Conservation (phyloP, 2,888 invertebrate species). For the Plemyria rubiginata region DNA sequence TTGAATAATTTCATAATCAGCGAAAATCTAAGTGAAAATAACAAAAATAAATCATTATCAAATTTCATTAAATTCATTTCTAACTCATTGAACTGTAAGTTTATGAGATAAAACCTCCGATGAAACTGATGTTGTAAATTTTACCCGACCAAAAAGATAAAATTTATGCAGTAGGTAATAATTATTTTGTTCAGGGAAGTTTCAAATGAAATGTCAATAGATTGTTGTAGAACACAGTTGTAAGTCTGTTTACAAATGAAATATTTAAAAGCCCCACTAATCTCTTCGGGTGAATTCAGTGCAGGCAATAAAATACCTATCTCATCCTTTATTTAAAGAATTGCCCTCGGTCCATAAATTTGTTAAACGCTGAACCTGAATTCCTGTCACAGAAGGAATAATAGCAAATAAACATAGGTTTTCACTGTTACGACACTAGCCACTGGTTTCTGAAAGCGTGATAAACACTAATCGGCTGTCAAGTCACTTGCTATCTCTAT, state of each 20-base stretch:
- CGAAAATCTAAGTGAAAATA: constrained; percentile 1
- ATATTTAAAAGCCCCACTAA: constrained; percentile 37
- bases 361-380: constrained; percentile 57
- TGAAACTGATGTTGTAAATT: constrained; percentile 10
- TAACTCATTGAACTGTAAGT: constrained; percentile 11
- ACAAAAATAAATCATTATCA: constrained; percentile 11
- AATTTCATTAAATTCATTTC: constrained; percentile 4
- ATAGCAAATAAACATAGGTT: neutral
- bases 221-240: constrained; percentile 16
- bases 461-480: no score
- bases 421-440: constrained; percentile 15
- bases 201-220: constrained; percentile 17
- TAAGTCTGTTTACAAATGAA: constrained; percentile 26
- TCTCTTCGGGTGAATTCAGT: constrained; percentile 41
- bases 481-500: no score
- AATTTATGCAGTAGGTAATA: neutral
- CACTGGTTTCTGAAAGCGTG: no score
- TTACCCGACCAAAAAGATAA: constrained; percentile 6
- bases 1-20: neutral
- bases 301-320: constrained; percentile 57
- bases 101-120: constrained; percentile 12
- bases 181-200: neutral
- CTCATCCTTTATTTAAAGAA: constrained; percentile 60
- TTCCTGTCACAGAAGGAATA: constrained; percentile 39
- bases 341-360: constrained; percentile 64